Base-by-base conservation (phyloP, 2,113 vertebrate species). In the Hymenochirus boettgeri region DNA sequence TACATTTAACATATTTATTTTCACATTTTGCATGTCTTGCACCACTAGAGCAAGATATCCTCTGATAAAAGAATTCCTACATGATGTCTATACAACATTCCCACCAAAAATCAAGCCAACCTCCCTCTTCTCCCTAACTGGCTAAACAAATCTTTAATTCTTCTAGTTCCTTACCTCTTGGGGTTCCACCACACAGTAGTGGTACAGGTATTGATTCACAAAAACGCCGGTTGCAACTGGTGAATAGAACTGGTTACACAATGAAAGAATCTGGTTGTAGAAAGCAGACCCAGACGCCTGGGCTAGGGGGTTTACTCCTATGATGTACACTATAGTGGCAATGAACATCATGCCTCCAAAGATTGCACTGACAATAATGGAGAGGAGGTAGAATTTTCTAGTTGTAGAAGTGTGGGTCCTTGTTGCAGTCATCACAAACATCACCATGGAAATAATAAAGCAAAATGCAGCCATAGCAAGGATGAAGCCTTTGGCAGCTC, bases 141-240 rank as follows among this genome's bases (percentile, higher is more conserved):
- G n/a, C n/a, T n/a, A n/a, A n/a, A n/a, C n/a, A n/a, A n/a, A n/a
- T n/a, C n/a, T n/a, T n/a, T n/a, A n/a, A n/a, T n/a, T n/a, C n/a
- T n/a, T n/a, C n/a, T n/a, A n/a, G n/a, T n/a, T 11, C 61, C 88
- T n/a, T 74, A 93, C 93, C 92, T 96, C 93, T 63, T 95, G 91
- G 17, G 93, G 88, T 33, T 95, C 93, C 73, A 96, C 92, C 70
- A 96, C 91, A 54, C 93, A 96, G 79, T 93, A 96, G 69, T 93
- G 92, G 79, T 96, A 96, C 39, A 94, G 78, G 75, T 94, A 96
- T 15, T 93, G 92, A 85, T 93, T 93, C 73, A 91, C 46, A 65
- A 88, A 89, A 75, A 94, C 65, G 4, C 84, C 89, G 23, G 87
- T 72, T 7, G 65, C 62, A 29, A 56, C 69, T 82, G 90, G 19